Percentiles rank a stretch among this genome's conserved stretches.
Evolutionary conservation across 2,888 invertebrate species (phyloP).

Genomic region (Clivina fossor): DNA sequence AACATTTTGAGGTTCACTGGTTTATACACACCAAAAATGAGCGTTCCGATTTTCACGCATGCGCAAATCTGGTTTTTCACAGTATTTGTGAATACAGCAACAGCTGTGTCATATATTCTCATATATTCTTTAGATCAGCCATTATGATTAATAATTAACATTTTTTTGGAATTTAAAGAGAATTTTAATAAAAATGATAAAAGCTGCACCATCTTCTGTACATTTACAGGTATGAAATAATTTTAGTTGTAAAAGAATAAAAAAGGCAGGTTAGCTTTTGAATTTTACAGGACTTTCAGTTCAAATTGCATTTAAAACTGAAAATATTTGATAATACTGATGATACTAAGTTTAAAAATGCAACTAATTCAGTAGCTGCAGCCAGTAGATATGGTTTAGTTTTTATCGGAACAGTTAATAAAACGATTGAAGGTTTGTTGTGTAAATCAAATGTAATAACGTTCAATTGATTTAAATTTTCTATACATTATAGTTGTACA

Average conservation of each 20-base stretch:
- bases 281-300: constrained; percentile 68
- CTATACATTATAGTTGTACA: constrained; percentile 60
- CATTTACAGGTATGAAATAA: constrained; percentile 60
- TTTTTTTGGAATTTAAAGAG: too few relatives aligned
- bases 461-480: too few relatives aligned
- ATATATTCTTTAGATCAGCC: too few relatives aligned
- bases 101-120: too few relatives aligned
- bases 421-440: constrained; percentile 62
- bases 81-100: too few relatives aligned
- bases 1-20: too few relatives aligned
- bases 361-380: constrained; percentile 65
- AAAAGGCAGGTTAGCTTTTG: constrained; percentile 12
- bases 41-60: too few relatives aligned
- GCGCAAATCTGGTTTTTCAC: too few relatives aligned
- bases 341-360: constrained; percentile 46
- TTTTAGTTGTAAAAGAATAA: constrained; percentile 22
- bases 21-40: too few relatives aligned
- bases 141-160: too few relatives aligned
- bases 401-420: constrained; percentile 66
- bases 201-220: constrained; percentile 53
- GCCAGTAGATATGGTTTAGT: constrained; percentile 77
- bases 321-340: constrained; percentile 63
- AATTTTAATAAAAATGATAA: constrained; percentile 46
- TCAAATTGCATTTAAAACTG: constrained; percentile 68
- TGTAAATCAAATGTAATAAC: constrained; percentile 46